These are phyloP conservation scores for Fukomys damarensis DNA, from an alignment of 2,113 vertebrate genomes.

Conservation along the genomic window DNA sequence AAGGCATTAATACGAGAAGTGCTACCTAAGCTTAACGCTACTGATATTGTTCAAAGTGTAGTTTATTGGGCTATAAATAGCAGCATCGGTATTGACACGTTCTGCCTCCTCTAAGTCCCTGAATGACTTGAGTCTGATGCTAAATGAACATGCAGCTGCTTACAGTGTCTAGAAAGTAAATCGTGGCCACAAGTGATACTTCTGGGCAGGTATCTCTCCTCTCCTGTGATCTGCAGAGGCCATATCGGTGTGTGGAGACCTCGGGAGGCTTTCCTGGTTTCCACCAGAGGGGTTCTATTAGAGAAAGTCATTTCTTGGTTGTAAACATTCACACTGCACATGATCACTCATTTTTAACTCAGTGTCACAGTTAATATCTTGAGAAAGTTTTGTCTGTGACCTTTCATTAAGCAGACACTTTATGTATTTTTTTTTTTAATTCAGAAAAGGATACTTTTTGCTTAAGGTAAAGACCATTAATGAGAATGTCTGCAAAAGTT, in stretches of 20 bases:
- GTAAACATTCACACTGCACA: neutral
- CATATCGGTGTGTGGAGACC: constrained; percentile 21
- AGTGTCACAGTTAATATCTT: neutral
- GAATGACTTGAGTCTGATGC: constrained; percentile 75
- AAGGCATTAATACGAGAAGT: constrained; percentile 80
- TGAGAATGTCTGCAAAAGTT: neutral
- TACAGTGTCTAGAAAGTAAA: constrained; percentile 71
- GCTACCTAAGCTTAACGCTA: constrained; percentile 81
- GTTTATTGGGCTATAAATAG: constrained; percentile 86
- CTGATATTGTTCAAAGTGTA: constrained; percentile 82
- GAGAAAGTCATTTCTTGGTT: neutral
- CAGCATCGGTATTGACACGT: constrained; percentile 83
- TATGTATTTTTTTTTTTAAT: neutral
- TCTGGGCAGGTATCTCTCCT: neutral
- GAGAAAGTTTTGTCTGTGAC: neutral
- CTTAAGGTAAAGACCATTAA: neutral
- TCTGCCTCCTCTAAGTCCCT: constrained; percentile 76
- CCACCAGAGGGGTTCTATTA: neutral
- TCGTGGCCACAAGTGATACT: constrained; percentile 54
- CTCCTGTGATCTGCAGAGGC: constrained; percentile 20
- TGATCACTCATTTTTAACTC: neutral
- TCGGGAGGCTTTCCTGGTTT: constrained; percentile 1
- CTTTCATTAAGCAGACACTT: neutral
- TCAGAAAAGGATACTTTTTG: neutral
- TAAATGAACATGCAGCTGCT: constrained; percentile 75